Base-by-base conservation (phyloP, 2,888 invertebrate species). In the Gisinianus flammeolus region DNA sequence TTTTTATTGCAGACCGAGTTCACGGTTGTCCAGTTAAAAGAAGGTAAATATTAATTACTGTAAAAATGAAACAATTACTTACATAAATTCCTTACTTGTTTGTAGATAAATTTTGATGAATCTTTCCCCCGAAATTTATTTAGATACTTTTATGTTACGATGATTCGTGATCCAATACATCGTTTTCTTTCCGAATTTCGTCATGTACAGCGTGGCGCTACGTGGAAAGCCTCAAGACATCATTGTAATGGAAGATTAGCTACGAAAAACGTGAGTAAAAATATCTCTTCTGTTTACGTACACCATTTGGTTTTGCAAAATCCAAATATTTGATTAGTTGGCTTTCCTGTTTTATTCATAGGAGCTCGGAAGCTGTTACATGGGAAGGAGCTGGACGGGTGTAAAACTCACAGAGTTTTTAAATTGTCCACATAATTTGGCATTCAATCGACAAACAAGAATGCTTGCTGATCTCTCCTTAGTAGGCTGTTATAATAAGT, bases 401-500 rank as follows among this genome's bases (percentile, higher is more conserved):
- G 98, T 98, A 4, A 91, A 93, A 16, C 89, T 99, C 66, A 93
- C 94, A 80, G 93, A 97, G 88, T 99, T 99, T 88, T 92, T 96
- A 85, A 89, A 90, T 35, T 99, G 99, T 87, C 92, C 93, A 5
- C 93, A 93, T 87, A 99, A 99, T 90, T 90, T 99, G 86, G 99
- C 98, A 26, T 93, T 92, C 86, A 98, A 99, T 88, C 86, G 99
- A 80, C 98, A 98, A 89, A 98, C 98, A 2, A 90, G 98, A 84
- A 99, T 99, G 99, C 88, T 99, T 85, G 95, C 98, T 22, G 97
- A 99, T 89, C 90, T 99, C 83, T 94, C 95, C 78, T 90, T 97
- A 71, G 93, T 98, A 54, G 96, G 96, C 78, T 99, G 99, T 89
- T 99, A 99, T 89, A 95, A 98, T 83, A 84, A 82, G 84, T 83